Evolutionary conservation across 2,113 vertebrate species (phyloP), one percentile per base, ranked within the genome.

Genomic region (Chionodraco myersi): DNA sequence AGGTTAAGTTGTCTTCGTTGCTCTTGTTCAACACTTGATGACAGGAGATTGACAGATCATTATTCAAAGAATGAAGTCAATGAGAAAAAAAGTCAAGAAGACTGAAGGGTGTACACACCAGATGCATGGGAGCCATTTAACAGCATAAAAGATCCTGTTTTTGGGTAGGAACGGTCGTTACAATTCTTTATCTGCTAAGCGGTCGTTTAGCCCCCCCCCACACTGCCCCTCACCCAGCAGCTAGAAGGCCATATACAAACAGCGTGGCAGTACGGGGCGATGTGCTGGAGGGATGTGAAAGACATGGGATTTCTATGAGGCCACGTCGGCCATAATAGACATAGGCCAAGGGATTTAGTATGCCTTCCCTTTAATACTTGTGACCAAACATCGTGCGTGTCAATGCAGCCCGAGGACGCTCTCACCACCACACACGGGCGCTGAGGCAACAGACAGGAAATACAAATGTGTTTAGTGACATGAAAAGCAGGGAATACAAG

Each of bases 121-220:
- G 80, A 80, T 83, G 85, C 86, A 89, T 76, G 82, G 86, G 77
- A 83, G 75, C 81, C 72, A 71, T 80, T 88, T 64, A 78, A 45
- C 51, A 41, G 76, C 73, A 87, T 86, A 92, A 91, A 91, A 82
- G 86, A 82, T 81, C 69, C 82, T 74, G 83, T 36, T 77, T 90
- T 90, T 77, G 88, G 88, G 89, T 47, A 21, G 83, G 80, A 56
- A 83, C 12, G 80, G 86, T 80, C 86, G 94, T 93, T 93, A 89
- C 89, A 91, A 91, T 91, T 91, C 88, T 93, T 93, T 88, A 93
- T 93, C 90, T 91, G 82, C 88, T 91, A 91, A 93, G 90, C 83
- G 8, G 85, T 82, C 76, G 64, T 90, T 92, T 92, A 89, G 82
- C 66, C 59, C 69, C 68, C 68, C 64, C 6, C 34, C 83, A 84